These are phyloP conservation scores for Acanthurus lineatus DNA, from an alignment of 2,797 vertebrate species.

Conservation along the genomic window DNA sequence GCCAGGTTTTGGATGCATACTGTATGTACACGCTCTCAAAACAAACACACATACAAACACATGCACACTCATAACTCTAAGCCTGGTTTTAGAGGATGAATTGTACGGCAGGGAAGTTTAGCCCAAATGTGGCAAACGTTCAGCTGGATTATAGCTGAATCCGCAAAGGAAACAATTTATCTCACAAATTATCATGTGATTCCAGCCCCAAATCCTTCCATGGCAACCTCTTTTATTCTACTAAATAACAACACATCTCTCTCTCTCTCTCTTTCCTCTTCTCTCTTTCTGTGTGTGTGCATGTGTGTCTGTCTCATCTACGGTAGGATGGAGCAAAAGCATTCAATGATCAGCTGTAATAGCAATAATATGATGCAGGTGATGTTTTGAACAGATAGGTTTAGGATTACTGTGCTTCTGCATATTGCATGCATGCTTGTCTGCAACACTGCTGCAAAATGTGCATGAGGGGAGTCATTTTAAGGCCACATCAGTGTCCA, in stretches of 20 bases:
- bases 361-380: conserved; percentile 21
- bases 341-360: conserved; percentile 47
- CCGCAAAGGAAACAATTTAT: conserved; percentile 80
- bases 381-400: conserved; percentile 35
- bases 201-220: conserved; percentile 65
- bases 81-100: conserved; percentile 64
- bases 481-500: conserved; percentile 29
- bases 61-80: conserved; percentile 53
- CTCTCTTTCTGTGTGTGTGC: conserved; percentile 19
- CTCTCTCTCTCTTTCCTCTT: conserved; percentile 13
- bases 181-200: conserved; percentile 72
- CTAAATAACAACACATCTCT: conserved; percentile 42
- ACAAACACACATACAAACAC: conserved; percentile 55
- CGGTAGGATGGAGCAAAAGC: conserved; percentile 28
- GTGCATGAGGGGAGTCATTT: conserved; percentile 7
- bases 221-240: conserved; percentile 54
- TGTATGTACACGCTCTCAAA: conserved; percentile 44
- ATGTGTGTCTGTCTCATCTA: conserved; percentile 25
- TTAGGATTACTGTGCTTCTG: conserved; percentile 35
- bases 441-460: conserved; percentile 15
- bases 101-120: conserved; percentile 62
- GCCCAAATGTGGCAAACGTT: conserved; percentile 68
- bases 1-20: conserved; percentile 44
- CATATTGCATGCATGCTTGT: conserved; percentile 9
- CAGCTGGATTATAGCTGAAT: conserved; percentile 73